Conservation (phyloP, 2,888 invertebrate genomes). For the Lasioglossum marginatum region DNA sequence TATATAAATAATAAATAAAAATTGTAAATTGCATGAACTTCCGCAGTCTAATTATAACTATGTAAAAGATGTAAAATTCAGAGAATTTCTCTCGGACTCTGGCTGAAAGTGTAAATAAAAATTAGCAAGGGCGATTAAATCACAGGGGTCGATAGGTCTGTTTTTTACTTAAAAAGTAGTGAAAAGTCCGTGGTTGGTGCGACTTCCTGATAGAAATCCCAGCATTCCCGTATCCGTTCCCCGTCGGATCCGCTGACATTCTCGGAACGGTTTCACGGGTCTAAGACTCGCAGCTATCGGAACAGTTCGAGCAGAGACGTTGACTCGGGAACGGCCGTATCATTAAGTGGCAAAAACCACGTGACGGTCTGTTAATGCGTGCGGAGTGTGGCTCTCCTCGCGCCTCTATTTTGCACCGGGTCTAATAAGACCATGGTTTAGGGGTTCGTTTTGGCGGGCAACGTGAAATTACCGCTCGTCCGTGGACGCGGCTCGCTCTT, state of each 20-base stretch:
- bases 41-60: no score
- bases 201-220: neutral
- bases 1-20: no score
- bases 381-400: constrained; percentile 9
- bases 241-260: neutral
- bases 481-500: constrained; percentile 60
- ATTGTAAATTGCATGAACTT: no score
- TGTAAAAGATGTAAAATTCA: no score
- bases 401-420: constrained; percentile 20
- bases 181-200: no score
- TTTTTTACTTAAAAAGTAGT: no score
- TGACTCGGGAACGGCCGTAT: constrained; percentile 10
- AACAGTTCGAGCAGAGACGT: neutral
- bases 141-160: neutral
- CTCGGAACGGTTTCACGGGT: neutral
- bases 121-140: neutral
- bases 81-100: no score
- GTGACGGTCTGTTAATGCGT: constrained; percentile 21
- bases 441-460: constrained; percentile 36
- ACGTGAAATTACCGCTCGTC: constrained; percentile 70
- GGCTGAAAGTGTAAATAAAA: no score
- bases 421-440: constrained; percentile 69
- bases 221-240: neutral
- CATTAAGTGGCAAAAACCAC: constrained; percentile 25
- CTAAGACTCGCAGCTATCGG: neutral